Evolutionary conservation across 2,888 invertebrate species (phyloP), one percentile per base, ranked within the genome.

Genomic region (Microplitis manilae): DNA sequence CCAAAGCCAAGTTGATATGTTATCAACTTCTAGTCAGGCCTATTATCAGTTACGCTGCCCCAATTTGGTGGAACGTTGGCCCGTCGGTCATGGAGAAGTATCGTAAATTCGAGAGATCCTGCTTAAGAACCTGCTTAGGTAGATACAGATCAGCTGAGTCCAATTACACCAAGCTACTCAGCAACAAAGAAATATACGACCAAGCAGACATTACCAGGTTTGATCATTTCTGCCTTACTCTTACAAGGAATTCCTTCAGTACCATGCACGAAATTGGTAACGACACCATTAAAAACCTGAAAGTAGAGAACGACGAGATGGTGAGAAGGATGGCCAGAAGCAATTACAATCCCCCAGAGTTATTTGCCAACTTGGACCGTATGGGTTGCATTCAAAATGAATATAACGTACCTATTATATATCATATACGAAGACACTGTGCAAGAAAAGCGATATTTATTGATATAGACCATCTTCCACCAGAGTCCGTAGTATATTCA

Each of bases 391-490:
- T 65, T 9, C 65, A 65, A 30, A 30, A 65, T 65, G 20, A 15
- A 30, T 9, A 20, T 9, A 65, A 65, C 13, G 20, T 65, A 13
- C 65, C 65, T 30, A 65, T 65, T 8, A 30, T 65, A 30, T 65
- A 65, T 20, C 65, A 65, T 9, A 20, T 65, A 9, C 38, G 30
- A 65, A 65, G 65, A 5, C 65, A 65, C 65, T 65, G 20, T 8
- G 65, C 65, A 13, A 65, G 30, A 13, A 20, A 65, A 65, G 5
- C 9, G 0, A 65, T 65, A 6, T 30, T 30, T 30, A 13, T 13
- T 8, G 13, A 65, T 30, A 9, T 9, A 4, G 65, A 50, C 8
- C 8, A 65, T 65, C 65, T 30, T 5, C 30, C 9, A 20, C 9
- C 17, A 30, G 38, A 13, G 62, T 30, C 7, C 13, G 5, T 65